Percentiles rank a stretch among this genome's conserved stretches.
Conservation (phyloP, 2,113 vertebrate species). For the Brachyistius frenatus region DNA sequence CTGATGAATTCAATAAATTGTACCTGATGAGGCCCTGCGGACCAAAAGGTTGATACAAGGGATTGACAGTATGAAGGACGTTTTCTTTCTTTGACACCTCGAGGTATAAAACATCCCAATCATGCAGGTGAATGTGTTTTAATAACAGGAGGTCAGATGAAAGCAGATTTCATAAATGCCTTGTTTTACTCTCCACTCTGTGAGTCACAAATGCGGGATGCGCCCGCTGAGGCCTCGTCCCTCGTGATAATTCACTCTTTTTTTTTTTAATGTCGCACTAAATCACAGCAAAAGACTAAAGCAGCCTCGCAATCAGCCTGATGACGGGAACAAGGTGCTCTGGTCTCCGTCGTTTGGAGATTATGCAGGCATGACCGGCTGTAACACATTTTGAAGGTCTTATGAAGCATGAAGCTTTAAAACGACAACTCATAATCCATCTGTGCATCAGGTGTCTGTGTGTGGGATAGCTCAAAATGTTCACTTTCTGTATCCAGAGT, state of each 20-base stretch:
- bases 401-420: constrained; percentile 3
- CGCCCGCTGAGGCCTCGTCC: too few species aligned
- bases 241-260: background rate
- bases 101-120: too few species aligned
- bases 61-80: too few species aligned
- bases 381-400: background rate
- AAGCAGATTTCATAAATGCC: too few species aligned
- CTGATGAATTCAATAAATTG: too few species aligned
- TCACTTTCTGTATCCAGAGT: background rate
- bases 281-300: background rate
- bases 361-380: background rate
- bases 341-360: background rate
- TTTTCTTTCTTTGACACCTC: too few species aligned
- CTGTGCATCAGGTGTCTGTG: background rate
- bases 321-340: background rate
- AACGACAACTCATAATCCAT: background rate
- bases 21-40: too few species aligned
- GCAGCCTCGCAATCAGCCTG: background rate
- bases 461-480: background rate
- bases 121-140: too few species aligned
- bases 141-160: too few species aligned
- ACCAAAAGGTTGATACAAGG: too few species aligned
- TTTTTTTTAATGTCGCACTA: background rate
- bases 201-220: too few species aligned
- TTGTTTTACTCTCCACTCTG: too few species aligned